Conservation (phyloP, 2,113 vertebrate genomes). For the Pheucticus melanocephalus region DNA sequence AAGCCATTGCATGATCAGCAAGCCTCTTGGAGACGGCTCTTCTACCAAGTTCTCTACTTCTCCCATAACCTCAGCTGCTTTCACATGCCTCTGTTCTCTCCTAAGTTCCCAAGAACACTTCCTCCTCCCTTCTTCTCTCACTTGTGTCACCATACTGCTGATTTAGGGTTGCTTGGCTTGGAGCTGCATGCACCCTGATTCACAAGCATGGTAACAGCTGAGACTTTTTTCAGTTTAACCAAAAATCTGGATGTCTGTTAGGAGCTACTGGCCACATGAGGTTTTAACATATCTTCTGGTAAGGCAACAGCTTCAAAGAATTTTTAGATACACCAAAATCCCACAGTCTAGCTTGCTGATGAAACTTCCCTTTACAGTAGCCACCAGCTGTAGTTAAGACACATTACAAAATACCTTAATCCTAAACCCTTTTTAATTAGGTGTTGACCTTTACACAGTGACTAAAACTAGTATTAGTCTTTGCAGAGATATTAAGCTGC, state of each 20-base stretch:
- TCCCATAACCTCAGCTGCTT: not conserved
- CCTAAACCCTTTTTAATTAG: slow-evolving; percentile 49
- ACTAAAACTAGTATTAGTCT: slow-evolving; percentile 13
- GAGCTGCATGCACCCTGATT: not conserved
- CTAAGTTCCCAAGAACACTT: not conserved
- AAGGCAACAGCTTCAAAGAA: not conserved
- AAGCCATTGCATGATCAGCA: not conserved
- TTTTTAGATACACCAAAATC: not conserved
- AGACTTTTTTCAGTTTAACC: not conserved
- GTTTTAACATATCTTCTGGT: not conserved
- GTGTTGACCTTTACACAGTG: slow-evolving; percentile 15
- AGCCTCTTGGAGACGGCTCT: not conserved
- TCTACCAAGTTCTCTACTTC: not conserved
- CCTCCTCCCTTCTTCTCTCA: not conserved
- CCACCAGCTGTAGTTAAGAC: not conserved
- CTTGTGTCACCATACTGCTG: rapidly evolving
- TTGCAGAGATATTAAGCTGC: slow-evolving; percentile 10
- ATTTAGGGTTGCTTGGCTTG: not conserved
- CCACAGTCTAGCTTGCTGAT: not conserved
- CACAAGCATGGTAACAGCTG: not conserved
- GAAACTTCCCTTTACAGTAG: not conserved
- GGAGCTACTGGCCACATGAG: not conserved
- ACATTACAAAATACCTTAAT: slow-evolving; percentile 33
- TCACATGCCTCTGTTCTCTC: not conserved
- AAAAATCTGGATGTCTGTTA: not conserved